Evolutionary conservation across 2,797 vertebrate genomes (phyloP), one percentile per base, ranked within the genome.

Genomic region (Pseudomugil gertrudae): DNA sequence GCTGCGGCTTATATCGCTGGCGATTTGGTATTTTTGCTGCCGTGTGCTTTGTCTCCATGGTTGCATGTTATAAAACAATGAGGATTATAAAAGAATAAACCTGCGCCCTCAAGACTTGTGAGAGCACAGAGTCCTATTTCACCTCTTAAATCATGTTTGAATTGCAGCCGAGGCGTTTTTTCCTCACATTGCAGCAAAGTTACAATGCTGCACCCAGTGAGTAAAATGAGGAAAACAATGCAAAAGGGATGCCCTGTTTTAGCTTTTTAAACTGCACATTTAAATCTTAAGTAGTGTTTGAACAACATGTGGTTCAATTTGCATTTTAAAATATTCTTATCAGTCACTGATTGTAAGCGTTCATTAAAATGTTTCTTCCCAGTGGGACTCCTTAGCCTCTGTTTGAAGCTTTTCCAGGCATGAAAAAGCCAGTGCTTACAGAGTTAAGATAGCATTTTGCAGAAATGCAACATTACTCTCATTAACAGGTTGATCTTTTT

Each of bases 321-420:
- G 36, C 48, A 71, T 69, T 70, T 78, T 51, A 65, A 38, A 67
- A 47, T 55, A 29, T 35, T 30, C 36, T 56, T 67, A 63, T 69
- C 3, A 66, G 1, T 5, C 21, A 29, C 45, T 70, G 63, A 75
- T 73, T 63, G 30, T 51, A 33, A 43, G 56, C 51, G 61, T 62
- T 50, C 29, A 53, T 24, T 43, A n/a, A 7, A 61, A 65, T 29
- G 14, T 40, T 58, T n/a, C 38, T 36, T 30, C 48, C 11, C 50
- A 55, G 35, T 27, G 4, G 4, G 24, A 66, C 61, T 17, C 19
- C 15, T 27, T 54, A 48, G 69, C 29, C 2, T 23, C 32, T 68
- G 30, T 66, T 81, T 47, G 66, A 48, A 63, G 66, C 68, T 23
- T 23, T 52, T 24, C 30, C 63, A 40, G 14, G 60, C 63, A 63